Percentiles rank a stretch among this genome's conserved stretches.
phyloP scores from a whole-genome alignment of 2,113 vertebrate species.

The Syngnathus floridae region DNA sequence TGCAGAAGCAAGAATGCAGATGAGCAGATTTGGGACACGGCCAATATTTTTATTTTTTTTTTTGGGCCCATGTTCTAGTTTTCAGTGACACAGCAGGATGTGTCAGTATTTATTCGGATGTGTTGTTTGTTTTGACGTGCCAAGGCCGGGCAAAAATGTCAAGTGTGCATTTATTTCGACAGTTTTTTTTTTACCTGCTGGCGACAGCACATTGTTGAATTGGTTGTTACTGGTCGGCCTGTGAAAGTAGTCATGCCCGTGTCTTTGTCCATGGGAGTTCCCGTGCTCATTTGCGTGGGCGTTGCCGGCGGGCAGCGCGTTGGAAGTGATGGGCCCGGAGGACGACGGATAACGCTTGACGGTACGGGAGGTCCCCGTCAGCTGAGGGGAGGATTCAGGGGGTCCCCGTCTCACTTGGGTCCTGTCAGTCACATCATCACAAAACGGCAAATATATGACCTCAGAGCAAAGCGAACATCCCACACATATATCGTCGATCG shows the following conservation, averaged over 20 bases:
- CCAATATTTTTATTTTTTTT: conserved; percentile 22
- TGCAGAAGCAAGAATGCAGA: conserved; percentile 4
- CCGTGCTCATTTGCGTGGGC: conserved; percentile 21
- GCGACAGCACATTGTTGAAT: conserved; percentile 59
- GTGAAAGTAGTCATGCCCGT: conserved; percentile 29
- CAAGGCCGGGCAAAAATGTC: conserved; percentile 16
- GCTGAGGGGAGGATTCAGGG: conserved; percentile 67
- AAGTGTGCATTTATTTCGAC: conserved; percentile 4
- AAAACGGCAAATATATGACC: conserved; percentile 49
- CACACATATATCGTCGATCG: conserved; percentile 22
- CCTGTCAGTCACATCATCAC: conserved; percentile 67
- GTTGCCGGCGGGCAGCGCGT: conserved; percentile 72
- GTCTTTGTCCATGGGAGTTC: conserved; percentile 44
- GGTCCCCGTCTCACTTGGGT: conserved; percentile 76
- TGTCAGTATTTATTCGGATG: conserved; percentile 24
- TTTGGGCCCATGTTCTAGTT: conserved; percentile 34
- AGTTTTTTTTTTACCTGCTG: conserved; percentile 70
- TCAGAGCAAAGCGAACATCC: conserved; percentile 35
- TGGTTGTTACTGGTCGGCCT: conserved; percentile 57
- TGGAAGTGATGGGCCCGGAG: conserved; percentile 79
- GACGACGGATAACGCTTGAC: conserved; percentile 81
- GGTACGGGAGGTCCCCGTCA: conserved; percentile 76
- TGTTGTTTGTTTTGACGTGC: conserved; percentile 32
- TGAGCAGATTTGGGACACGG: conserved; percentile 18
- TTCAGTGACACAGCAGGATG: conserved; percentile 38